Conservation (phyloP, 2,113 vertebrate species). For the Beaufortia kweichowensis region DNA sequence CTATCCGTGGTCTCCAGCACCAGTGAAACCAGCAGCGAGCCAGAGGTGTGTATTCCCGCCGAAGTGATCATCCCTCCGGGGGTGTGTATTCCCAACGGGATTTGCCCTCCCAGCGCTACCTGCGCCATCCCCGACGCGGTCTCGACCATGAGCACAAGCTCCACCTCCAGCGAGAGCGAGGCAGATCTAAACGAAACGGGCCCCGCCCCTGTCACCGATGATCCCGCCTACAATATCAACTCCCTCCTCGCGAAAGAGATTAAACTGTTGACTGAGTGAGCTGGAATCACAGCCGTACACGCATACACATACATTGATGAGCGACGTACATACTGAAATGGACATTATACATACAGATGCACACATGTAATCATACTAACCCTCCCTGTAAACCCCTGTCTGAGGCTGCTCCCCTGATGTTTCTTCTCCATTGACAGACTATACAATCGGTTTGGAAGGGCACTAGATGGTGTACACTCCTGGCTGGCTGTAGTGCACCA, state of each 20-base stretch:
- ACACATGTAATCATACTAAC: conserved; percentile 56
- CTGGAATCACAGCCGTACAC: conserved; percentile 56
- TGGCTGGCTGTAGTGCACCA: conserved; percentile 32
- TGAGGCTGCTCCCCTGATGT: conserved; percentile 81
- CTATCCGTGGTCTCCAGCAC: conserved; percentile 81
- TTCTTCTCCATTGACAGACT: conserved; percentile 50
- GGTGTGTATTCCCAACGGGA: conserved; percentile 37
- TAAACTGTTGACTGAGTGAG: conserved; percentile 85
- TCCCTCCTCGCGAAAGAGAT: conserved; percentile 82
- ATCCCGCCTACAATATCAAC: conserved; percentile 83
- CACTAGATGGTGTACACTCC: conserved; percentile 37
- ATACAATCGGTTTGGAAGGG: conserved; percentile 41
- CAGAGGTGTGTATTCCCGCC: conserved; percentile 70
- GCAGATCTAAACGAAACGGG: conserved; percentile 80
- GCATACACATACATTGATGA: conserved; percentile 43
- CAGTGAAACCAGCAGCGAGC: conserved; percentile 83
- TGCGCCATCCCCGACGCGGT: conserved; percentile 68
- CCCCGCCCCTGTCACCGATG: conserved; percentile 66
- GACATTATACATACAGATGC: conserved; percentile 32
- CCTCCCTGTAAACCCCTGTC: conserved; percentile 59
- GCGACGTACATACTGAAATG: conserved; percentile 39
- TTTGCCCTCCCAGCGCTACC: conserved; percentile 35
- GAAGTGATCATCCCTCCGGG: conserved; percentile 40
- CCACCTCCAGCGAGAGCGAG: conserved; percentile 86
- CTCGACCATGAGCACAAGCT: conserved; percentile 82